phyloP scores from a whole-genome alignment of 2,888 invertebrate genomes.

The Zelleria hepariella region DNA sequence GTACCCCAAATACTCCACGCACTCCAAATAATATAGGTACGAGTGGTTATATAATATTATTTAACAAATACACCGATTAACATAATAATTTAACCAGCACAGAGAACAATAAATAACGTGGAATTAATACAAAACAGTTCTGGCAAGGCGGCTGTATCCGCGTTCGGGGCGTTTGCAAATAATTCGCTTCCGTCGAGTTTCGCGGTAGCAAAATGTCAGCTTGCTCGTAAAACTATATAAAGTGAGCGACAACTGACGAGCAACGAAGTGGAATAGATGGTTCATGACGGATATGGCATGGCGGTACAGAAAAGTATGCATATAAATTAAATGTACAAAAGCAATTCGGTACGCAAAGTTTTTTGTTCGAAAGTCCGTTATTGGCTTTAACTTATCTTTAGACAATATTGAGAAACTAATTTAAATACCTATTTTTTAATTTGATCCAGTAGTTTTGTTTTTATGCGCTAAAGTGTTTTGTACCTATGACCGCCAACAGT shows the following conservation, averaged over 20 bases:
- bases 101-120: not conserved
- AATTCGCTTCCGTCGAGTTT: conserved; percentile 38
- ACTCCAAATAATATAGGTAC: no score
- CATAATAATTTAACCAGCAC: not conserved
- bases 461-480: no score
- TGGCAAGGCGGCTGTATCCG: conserved; percentile 8
- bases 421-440: no score
- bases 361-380: no score
- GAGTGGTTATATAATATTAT: not conserved
- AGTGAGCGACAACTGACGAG: not conserved
- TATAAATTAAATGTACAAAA: no score
- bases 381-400: no score
- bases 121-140: not conserved
- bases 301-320: not conserved
- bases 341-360: no score
- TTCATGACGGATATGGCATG: not conserved
- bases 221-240: conserved; percentile 34
- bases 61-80: not conserved
- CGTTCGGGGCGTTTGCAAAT: conserved; percentile 16
- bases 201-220: conserved; percentile 44
- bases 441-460: no score
- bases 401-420: no score
- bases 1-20: no score
- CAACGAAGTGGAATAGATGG: not conserved
- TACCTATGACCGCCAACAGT: no score